Percentiles rank a stretch among this genome's conserved stretches.
Evolutionary conservation across 2,113 vertebrate genomes (phyloP).

Genomic region (Limnothrissa miodon): DNA sequence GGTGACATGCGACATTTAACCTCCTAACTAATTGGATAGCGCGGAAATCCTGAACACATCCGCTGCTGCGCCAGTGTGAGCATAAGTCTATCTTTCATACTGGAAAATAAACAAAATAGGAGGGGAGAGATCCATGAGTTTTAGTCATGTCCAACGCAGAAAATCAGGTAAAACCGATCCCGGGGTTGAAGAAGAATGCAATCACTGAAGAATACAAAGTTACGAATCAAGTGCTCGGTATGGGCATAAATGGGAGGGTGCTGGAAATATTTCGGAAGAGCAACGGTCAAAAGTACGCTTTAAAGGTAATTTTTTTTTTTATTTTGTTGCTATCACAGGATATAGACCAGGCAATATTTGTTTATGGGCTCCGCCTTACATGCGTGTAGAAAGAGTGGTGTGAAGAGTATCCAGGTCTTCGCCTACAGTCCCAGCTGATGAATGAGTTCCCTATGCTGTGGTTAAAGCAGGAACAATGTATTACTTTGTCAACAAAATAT

Average conservation of each 20-base stretch:
- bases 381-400: neutral
- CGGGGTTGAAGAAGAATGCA: constrained; percentile 79
- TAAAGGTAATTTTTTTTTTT: constrained; percentile 71
- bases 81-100: neutral
- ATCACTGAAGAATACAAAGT: constrained; percentile 87
- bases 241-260: constrained; percentile 88
- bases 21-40: constrained; percentile 3
- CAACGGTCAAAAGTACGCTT: constrained; percentile 79
- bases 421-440: neutral
- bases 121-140: neutral
- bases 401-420: neutral
- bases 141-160: constrained; percentile 57
- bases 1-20: neutral
- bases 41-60: neutral
- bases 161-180: constrained; percentile 60
- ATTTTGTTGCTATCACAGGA: neutral
- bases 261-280: constrained; percentile 81
- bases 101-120: neutral
- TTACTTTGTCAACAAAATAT: neutral
- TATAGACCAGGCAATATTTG: neutral
- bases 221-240: constrained; percentile 80
- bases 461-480: neutral
- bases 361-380: neutral
- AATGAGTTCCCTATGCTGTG: neutral
- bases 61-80: neutral